A percentile compares a stretch with the other conserved stretches of the same genome.
These are phyloP conservation scores for Panulirus ornatus DNA, from an alignment of 1,140 invertebrate species.

Conservation along the genomic window DNA sequence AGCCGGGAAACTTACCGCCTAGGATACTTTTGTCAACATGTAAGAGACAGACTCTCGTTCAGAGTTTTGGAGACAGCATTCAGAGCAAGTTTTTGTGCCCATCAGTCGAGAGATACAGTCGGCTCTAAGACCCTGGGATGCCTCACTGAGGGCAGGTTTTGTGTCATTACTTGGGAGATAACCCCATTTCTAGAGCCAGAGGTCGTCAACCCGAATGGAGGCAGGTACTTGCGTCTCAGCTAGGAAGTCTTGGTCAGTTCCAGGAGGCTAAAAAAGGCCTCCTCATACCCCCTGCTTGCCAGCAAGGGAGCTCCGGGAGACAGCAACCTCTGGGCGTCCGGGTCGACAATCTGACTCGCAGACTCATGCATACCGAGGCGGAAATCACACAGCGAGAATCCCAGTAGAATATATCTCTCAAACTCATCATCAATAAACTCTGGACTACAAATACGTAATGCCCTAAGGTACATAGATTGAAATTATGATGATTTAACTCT, in stretches of 20 bases:
- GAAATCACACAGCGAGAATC: neutral
- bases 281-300: neutral
- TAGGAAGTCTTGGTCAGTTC: neutral
- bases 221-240: neutral
- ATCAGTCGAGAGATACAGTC: neutral
- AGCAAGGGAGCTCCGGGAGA: too few species aligned
- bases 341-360: neutral
- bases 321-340: neutral
- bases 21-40: constrained; percentile 5
- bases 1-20: neutral
- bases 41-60: constrained; percentile 3
- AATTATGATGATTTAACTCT: too few species aligned
- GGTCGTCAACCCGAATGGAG: neutral
- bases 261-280: neutral
- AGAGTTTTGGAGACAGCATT: neutral
- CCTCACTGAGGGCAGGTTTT: neutral
- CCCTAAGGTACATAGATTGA: too few species aligned
- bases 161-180: neutral
- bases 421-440: too few species aligned
- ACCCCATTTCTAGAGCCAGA: neutral
- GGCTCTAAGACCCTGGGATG: neutral
- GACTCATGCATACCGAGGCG: neutral
- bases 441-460: too few species aligned
- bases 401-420: too few species aligned
- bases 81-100: neutral